These are phyloP conservation scores for Coronaproctus castanopsis DNA, from an alignment of 2,888 invertebrate species.

Conservation along the genomic window DNA sequence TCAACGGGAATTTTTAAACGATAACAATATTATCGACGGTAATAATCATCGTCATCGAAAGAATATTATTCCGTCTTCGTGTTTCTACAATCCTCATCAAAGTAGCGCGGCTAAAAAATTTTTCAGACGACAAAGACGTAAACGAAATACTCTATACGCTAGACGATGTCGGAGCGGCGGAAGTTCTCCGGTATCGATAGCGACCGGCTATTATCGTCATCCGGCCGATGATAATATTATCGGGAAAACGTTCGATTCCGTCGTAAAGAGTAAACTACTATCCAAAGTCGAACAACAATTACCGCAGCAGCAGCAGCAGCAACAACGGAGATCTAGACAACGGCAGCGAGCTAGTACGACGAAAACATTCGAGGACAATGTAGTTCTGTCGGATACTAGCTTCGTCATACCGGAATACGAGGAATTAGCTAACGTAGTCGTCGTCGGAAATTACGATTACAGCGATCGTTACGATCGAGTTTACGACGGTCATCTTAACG, in stretches of 20 bases:
- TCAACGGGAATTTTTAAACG: slow-evolving; percentile 12
- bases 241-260: slow-evolving; percentile 1
- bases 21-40: slow-evolving; percentile 42
- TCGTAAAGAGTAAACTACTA: neutral
- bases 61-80: slow-evolving; percentile 26
- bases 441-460: neutral
- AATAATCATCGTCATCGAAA: slow-evolving; percentile 47
- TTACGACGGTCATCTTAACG: neutral
- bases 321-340: neutral
- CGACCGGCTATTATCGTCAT: too few species aligned
- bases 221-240: too few species aligned
- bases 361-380: neutral
- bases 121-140: slow-evolving; percentile 59
- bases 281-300: too few species aligned
- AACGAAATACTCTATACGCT: slow-evolving; percentile 31
- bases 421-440: neutral
- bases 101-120: slow-evolving; percentile 83
- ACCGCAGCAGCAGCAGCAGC: too few species aligned
- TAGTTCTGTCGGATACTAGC: slow-evolving; percentile 4
- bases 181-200: slow-evolving; percentile 10
- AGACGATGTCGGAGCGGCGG: slow-evolving; percentile 11
- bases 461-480: neutral
- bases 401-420: slow-evolving; percentile 11
- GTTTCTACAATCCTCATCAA: slow-evolving; percentile 79
- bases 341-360: neutral